Evolutionary conservation across 2,888 invertebrate genomes (phyloP).

Genomic region (Baronia brevicornis): DNA sequence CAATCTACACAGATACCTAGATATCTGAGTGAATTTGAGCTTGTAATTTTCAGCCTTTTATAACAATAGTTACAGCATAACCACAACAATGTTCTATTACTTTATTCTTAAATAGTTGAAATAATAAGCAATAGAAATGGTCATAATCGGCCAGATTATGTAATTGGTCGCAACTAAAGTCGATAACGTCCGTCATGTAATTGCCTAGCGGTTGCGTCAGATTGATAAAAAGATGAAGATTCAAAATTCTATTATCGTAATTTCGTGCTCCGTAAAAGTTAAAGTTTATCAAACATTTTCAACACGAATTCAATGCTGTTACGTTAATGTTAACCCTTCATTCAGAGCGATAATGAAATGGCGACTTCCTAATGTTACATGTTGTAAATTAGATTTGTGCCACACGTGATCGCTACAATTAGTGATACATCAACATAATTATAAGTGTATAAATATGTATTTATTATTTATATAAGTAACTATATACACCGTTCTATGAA

Average conservation of each 20-base stretch:
- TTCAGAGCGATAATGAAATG: slow-evolving; percentile 7
- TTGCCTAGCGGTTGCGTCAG: slow-evolving; percentile 20
- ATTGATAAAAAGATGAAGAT: slow-evolving; percentile 21
- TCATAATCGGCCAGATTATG: slow-evolving; percentile 1
- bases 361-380: slow-evolving; percentile 12
- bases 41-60: no score
- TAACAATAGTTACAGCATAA: no score
- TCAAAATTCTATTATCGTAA: slow-evolving; percentile 33
- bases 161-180: slow-evolving; percentile 5
- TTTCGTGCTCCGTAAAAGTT: slow-evolving; percentile 33
- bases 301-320: slow-evolving; percentile 21
- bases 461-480: not conserved
- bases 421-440: no score
- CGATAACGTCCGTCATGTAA: slow-evolving; percentile 10
- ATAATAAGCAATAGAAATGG: no score
- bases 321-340: slow-evolving; percentile 11
- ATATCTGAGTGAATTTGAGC: no score
- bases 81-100: no score
- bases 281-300: slow-evolving; percentile 41
- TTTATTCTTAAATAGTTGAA: no score
- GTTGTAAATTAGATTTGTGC: slow-evolving; percentile 5
- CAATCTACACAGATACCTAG: no score
- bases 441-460: slow-evolving; percentile 7
- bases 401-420: slow-evolving; percentile 4
- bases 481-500: no score